Evolutionary conservation across 2,888 invertebrate genomes (phyloP).

Genomic region (Polietes domitor): DNA sequence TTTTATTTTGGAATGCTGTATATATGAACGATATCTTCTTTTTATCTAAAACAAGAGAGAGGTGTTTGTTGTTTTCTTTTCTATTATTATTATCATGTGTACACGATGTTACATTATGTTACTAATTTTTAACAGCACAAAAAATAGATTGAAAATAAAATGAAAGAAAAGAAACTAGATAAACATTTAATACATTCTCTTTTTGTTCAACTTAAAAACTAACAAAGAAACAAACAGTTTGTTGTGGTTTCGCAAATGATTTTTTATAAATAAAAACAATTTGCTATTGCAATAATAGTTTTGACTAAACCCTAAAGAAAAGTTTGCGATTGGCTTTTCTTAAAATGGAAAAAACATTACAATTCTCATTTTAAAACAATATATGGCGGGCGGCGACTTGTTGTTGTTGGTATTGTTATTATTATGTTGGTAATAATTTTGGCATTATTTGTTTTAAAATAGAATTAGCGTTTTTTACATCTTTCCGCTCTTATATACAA

Average conservation of each 20-base stretch:
- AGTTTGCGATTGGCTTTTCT: constrained; percentile 9
- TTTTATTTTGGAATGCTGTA: constrained; percentile 69
- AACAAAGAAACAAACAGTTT: constrained; percentile 57
- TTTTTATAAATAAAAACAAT: constrained; percentile 48
- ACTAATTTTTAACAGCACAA: constrained; percentile 43
- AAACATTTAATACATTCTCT: constrained; percentile 59
- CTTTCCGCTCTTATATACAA: constrained; percentile 61
- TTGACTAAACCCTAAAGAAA: constrained; percentile 47
- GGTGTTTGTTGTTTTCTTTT: constrained; percentile 20
- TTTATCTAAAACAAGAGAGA: constrained; percentile 44
- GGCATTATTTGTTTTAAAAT: constrained; percentile 57
- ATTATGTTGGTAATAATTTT: no score
- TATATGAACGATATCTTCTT: constrained; percentile 44
- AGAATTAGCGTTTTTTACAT: constrained; percentile 51
- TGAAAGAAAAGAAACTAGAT: constrained; percentile 38
- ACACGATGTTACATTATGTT: background rate
- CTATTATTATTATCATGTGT: constrained; percentile 12
- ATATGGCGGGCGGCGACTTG: constrained; percentile 66
- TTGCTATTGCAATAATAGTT: constrained; percentile 56
- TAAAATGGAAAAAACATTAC: constrained; percentile 47
- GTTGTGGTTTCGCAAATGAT: constrained; percentile 42
- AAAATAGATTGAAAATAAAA: constrained; percentile 43
- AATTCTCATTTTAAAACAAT: constrained; percentile 53
- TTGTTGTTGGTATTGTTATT: no score
- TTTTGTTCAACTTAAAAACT: constrained; percentile 61